Conservation (phyloP, 2,113 vertebrate genomes). For the Himantopus leucocephalus region DNA sequence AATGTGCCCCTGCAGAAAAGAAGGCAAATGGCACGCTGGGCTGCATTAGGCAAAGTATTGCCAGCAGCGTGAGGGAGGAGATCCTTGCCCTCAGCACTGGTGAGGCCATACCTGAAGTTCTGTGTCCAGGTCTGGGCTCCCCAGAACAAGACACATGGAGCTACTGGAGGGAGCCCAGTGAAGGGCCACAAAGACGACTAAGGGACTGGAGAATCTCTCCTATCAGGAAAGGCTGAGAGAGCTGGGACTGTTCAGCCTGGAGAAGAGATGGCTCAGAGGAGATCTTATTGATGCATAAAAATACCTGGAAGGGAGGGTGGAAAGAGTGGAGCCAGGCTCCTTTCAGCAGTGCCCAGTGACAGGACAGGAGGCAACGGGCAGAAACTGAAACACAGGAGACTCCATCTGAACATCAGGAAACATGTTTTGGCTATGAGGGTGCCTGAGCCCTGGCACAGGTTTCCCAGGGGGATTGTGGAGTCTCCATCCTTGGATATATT, state of each 20-base stretch:
- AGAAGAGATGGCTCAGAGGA: not conserved
- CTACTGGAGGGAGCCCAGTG: not conserved
- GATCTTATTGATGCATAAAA: not conserved
- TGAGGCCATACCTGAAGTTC: not conserved
- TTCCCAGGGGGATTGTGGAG: not conserved
- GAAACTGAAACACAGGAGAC: not conserved
- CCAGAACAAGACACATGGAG: not conserved
- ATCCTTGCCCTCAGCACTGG: no score
- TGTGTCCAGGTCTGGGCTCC: not conserved
- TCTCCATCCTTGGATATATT: not conserved
- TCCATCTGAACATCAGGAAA: not conserved
- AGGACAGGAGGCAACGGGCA: not conserved
- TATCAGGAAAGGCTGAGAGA: not conserved
- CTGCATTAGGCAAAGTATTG: not conserved
- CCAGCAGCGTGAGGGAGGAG: not conserved
- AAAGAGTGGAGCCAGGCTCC: not conserved
- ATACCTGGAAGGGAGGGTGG: not conserved
- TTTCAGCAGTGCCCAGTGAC: not conserved
- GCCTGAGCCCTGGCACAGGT: not conserved
- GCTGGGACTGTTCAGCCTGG: not conserved
- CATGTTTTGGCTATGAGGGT: not conserved
- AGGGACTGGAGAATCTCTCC: not conserved
- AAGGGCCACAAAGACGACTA: accelerated
- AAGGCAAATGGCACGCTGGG: no score
- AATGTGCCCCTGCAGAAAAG: not conserved